Base-by-base conservation (phyloP, 30 jellyfish, hydroid and myxozoan species). In the Aurelia coerulea region DNA sequence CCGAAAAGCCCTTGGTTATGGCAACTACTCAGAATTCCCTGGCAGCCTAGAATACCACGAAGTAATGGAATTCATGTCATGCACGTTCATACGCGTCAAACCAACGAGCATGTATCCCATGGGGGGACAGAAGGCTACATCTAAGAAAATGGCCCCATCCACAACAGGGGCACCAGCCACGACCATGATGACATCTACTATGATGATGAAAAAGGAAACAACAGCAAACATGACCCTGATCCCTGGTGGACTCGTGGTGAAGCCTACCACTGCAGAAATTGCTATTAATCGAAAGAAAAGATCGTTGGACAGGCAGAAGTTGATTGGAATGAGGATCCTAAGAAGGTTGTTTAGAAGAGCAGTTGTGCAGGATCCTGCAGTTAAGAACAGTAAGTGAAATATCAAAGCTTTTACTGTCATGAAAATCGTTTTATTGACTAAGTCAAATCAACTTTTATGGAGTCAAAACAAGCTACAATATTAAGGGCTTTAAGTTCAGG, bases 1-100 rank as follows among this genome's bases (percentile, higher is more conserved):
- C 76, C 86, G 92, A 50, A 94, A 94, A 73, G 97, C 99, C 3
- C 59, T 81, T 19, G 99, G 99, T 1, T 89, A 83, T 65, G 97
- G 97, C 31, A 66, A 64, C 73, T 85, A 87, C 50, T 96, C 96
- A 2, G 78, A 54, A 37, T 75, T 51, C 58, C 85, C 76, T 7
- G 99, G 97, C 13, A 93, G 79, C 64, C 63, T 75, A 5, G 97
- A 92, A 41, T 77, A 78, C 67, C 86, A 94, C 62, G 86, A 29
- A 54, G 97, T 85, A 2, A 46, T 51, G 33, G 92, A 76, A 71
- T 94, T 94, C 75, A 53, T 69, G 65, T 79, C 91, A 34, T 94
- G 99, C 82, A 41, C 73, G 1, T 94, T 94, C 65, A 93, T 60
- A 23, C 35, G 11, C 14, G 23, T 74, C 17, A 42, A 79, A 56